Evolutionary conservation across 2,888 invertebrate genomes (phyloP), one percentile per base, ranked within the genome.

Genomic region (Charanyca ferruginea): DNA sequence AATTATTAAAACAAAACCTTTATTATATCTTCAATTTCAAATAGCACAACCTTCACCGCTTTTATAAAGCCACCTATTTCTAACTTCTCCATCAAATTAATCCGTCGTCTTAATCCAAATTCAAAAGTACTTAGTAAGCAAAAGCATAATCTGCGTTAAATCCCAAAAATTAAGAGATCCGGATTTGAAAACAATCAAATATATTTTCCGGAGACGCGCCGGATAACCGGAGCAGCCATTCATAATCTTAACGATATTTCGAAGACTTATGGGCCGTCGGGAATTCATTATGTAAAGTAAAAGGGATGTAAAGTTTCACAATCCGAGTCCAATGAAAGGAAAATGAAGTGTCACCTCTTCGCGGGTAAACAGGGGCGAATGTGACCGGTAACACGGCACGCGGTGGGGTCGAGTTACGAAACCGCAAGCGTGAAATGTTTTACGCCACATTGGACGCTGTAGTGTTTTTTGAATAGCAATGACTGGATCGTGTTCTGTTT

Each of bases 221-320:
- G 53, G 58, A 64, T 67, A 71, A 66, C 84, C 75, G 76, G 54
- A 22, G 38, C 54, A 13, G 16, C 20, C 44, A 18, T 45, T 65
- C 52, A 78, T 83, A 81, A 83, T 81, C 75, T 69, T 79, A 74
- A 83, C 77, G 83, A 87, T 88, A 87, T 88, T 87, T 83, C 79
- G 83, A 83, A 87, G 79, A 75, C 71, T 67, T 80, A 77, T 63
- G 74, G 80, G 73, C 76, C 83, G 69, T 70, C 63, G 81, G 80
- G 82, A 86, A 86, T 89, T 87, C 88, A 91, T 91, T 91, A 92
- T 89, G 91, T 86, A 89, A 90, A 89, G 87, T 88, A 84, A 85
- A 86, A 87, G 86, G 83, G 85, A 77, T 82, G 73, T 63, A 64
- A 55, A 35, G 60, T 64, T 51, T 44, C 66, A 73, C 53, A 54